phyloP scores from a whole-genome alignment of 2,113 vertebrate species.

The Conger conger region DNA sequence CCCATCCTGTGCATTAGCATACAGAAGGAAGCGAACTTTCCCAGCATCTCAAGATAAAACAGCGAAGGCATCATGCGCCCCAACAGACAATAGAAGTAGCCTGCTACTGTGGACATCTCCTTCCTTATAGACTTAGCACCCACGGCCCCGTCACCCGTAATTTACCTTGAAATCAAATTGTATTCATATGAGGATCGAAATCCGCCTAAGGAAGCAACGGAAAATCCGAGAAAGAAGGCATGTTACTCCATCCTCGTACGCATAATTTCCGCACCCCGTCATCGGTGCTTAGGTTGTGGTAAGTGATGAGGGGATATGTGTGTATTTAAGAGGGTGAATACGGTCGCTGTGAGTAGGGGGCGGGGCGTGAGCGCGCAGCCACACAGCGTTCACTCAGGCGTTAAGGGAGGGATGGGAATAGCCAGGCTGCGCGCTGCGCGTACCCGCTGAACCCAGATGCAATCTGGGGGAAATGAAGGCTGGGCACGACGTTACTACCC shows the following conservation, averaged over 20 bases:
- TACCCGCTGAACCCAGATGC: not conserved
- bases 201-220: slow-evolving; percentile 56
- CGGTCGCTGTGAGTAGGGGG: slow-evolving; percentile 42
- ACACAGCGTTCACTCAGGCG: slow-evolving; percentile 30
- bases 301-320: slow-evolving; percentile 55
- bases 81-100: slow-evolving; percentile 45
- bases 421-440: slow-evolving; percentile 3
- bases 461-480: slow-evolving; percentile 1
- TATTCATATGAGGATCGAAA: slow-evolving; percentile 50
- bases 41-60: slow-evolving; percentile 18
- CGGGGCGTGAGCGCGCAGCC: slow-evolving; percentile 34
- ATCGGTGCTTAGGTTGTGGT: slow-evolving; percentile 38
- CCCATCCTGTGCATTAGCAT: not conserved
- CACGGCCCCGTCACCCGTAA: slow-evolving; percentile 34
- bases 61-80: slow-evolving; percentile 8
- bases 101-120: slow-evolving; percentile 23
- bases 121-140: slow-evolving; percentile 10
- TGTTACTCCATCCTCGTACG: slow-evolving; percentile 53
- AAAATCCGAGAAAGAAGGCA: slow-evolving; percentile 27
- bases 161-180: slow-evolving; percentile 63
- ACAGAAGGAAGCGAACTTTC: not conserved
- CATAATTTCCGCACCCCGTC: slow-evolving; percentile 42
- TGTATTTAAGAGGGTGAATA: slow-evolving; percentile 53
- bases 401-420: slow-evolving; percentile 28
- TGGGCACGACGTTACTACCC: slow-evolving; percentile 6